Percentiles rank a stretch among this genome's conserved stretches.
Evolutionary conservation across 1,140 invertebrate genomes (phyloP).

Genomic region (Phocides pigmalion): DNA sequence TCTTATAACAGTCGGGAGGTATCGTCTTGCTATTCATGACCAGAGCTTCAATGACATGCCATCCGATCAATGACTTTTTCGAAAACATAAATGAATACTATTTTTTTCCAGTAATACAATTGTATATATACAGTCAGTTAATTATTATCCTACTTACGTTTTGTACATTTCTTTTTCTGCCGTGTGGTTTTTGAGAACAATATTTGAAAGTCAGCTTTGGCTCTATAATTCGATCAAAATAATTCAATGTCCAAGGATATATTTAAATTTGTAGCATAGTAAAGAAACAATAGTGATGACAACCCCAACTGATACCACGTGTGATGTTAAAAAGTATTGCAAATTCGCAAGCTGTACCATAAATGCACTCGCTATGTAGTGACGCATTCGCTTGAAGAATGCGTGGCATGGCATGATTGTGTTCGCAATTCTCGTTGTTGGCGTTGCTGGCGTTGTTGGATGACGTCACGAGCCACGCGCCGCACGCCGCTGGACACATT

Average conservation of each 20-base stretch:
- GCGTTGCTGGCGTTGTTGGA: background rate
- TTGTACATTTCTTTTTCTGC: too few relatives aligned
- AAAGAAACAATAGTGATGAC: background rate
- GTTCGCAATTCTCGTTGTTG: background rate
- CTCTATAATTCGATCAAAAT: too few relatives aligned
- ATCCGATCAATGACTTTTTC: too few relatives aligned
- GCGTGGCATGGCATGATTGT: background rate
- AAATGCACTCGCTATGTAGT: background rate
- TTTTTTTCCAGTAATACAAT: too few relatives aligned
- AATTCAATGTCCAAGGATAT: background rate
- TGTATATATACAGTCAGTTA: too few relatives aligned
- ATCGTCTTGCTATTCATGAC: too few relatives aligned
- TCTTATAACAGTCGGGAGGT: too few relatives aligned
- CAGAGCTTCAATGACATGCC: too few relatives aligned
- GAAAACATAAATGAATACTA: too few relatives aligned
- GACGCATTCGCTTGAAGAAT: background rate
- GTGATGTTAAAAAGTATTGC: background rate
- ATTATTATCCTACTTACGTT: too few relatives aligned
- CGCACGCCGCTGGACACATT: constrained; percentile 5
- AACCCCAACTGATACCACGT: background rate
- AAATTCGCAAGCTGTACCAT: background rate
- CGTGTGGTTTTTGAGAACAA: too few relatives aligned
- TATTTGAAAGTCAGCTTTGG: too few relatives aligned
- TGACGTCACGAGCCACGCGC: constrained; percentile 3
- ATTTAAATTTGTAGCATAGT: background rate